Conservation (phyloP, 1,140 invertebrate species). For the Varroa destructor region DNA sequence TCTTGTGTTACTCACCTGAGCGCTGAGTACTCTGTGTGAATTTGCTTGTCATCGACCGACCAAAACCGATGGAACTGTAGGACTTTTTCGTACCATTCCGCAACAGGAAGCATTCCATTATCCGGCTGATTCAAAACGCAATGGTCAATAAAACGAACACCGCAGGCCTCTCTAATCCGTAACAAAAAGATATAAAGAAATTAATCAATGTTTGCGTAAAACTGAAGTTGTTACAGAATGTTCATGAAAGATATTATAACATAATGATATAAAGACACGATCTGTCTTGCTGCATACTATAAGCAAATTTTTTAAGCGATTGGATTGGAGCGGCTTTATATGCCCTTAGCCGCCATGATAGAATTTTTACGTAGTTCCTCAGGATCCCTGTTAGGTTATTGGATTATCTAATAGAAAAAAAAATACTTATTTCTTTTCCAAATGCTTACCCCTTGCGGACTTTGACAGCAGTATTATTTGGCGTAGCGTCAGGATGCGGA, state of each 20-base stretch:
- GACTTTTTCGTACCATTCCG: constrained; percentile 83
- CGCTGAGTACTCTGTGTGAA: constrained; percentile 90
- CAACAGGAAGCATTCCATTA: constrained; percentile 68
- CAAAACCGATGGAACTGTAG: constrained; percentile 95
- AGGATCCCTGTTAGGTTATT: too few relatives aligned
- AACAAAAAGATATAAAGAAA: constrained; percentile 37
- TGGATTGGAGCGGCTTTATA: too few relatives aligned
- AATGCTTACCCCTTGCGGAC: constrained; percentile 35
- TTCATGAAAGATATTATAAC: too few relatives aligned
- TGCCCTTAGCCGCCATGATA: too few relatives aligned
- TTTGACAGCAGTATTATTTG: constrained; percentile 22
- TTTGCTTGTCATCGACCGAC: constrained; percentile 92
- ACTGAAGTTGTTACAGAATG: not conserved
- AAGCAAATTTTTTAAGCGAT: too few relatives aligned
- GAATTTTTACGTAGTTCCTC: too few relatives aligned
- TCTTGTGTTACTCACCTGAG: constrained; percentile 46
- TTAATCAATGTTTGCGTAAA: not conserved
- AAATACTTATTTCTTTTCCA: not conserved
- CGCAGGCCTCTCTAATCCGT: constrained; percentile 50
- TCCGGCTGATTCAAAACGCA: constrained; percentile 95
- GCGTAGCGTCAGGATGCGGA: constrained; percentile 28
- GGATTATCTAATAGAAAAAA: too few relatives aligned
- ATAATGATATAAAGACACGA: too few relatives aligned
- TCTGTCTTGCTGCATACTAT: too few relatives aligned
- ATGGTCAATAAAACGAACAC: constrained; percentile 85